Conservation (phyloP, 2,113 vertebrate genomes). For the Nestor notabilis region DNA sequence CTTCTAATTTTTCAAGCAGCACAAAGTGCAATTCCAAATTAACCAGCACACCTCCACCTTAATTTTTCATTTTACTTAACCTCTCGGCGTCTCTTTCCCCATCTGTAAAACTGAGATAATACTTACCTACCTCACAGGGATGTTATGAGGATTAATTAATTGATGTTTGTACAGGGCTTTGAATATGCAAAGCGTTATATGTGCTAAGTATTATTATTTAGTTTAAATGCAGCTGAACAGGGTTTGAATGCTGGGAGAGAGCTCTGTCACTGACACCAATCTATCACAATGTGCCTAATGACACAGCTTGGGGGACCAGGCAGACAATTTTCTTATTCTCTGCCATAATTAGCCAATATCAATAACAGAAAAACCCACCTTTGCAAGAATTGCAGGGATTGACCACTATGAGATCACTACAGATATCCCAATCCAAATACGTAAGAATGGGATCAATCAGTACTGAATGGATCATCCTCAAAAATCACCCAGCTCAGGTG, state of each 20-base stretch:
- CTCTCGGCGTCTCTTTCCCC: slow-evolving; percentile 56
- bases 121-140: slow-evolving; percentile 67
- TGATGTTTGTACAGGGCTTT: slow-evolving; percentile 65
- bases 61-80: slow-evolving; percentile 67
- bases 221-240: slow-evolving; percentile 45
- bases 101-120: slow-evolving; percentile 73
- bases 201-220: slow-evolving; percentile 61
- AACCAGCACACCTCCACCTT: slow-evolving; percentile 57
- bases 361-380: not conserved
- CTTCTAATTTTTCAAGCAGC: slow-evolving; percentile 64
- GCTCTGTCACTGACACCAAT: slow-evolving; percentile 52
- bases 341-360: slow-evolving; percentile 59
- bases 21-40: slow-evolving; percentile 69
- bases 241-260: slow-evolving; percentile 47
- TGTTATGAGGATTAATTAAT: slow-evolving; percentile 72
- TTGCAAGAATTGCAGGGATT: not conserved
- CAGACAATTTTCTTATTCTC: slow-evolving; percentile 31
- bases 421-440: not conserved
- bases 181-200: slow-evolving; percentile 63
- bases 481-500: not conserved
- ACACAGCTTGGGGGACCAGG: slow-evolving; percentile 38
- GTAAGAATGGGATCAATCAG: not conserved
- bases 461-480: not conserved
- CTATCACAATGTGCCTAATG: slow-evolving; percentile 49
- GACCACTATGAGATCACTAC: not conserved